Evolutionary conservation across 1,140 invertebrate genomes (phyloP).

Genomic region (Carposina sasakii): DNA sequence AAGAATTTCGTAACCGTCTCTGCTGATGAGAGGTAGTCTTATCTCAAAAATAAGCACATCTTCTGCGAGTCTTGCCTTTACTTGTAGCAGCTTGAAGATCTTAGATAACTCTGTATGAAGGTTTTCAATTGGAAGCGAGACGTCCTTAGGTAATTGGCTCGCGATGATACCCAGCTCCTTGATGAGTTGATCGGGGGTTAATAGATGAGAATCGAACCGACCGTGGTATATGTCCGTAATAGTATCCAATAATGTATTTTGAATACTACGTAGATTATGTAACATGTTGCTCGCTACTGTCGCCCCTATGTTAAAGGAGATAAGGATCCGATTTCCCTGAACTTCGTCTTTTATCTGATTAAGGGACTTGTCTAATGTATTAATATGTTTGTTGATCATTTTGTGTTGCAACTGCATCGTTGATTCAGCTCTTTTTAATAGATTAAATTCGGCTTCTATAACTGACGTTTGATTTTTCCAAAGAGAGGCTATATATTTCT

Average conservation of each 20-base stretch:
- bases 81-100: not conserved
- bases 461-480: conserved; percentile 6
- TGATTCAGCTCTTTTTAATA: not conserved
- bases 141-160: conserved; percentile 12
- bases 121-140: conserved; percentile 14
- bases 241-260: conserved; percentile 14
- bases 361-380: not conserved
- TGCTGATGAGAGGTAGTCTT: not conserved
- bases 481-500: not conserved
- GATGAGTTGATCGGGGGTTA: conserved; percentile 16
- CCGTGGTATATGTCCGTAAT: conserved; percentile 19
- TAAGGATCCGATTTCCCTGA: too few species aligned
- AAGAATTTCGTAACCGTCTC: not conserved
- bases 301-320: too few species aligned
- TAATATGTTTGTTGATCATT: not conserved
- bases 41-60: not conserved
- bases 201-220: conserved; percentile 15
- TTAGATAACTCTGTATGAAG: not conserved
- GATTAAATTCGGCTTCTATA: not conserved
- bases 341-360: not conserved
- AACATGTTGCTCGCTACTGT: conserved; percentile 17
- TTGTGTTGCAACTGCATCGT: not conserved
- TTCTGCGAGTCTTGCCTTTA: conserved; percentile 1
- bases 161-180: conserved; percentile 13
- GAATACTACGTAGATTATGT: conserved; percentile 12